Base-by-base conservation (phyloP, 2,797 vertebrate genomes). In the Sebastes miniatus region DNA sequence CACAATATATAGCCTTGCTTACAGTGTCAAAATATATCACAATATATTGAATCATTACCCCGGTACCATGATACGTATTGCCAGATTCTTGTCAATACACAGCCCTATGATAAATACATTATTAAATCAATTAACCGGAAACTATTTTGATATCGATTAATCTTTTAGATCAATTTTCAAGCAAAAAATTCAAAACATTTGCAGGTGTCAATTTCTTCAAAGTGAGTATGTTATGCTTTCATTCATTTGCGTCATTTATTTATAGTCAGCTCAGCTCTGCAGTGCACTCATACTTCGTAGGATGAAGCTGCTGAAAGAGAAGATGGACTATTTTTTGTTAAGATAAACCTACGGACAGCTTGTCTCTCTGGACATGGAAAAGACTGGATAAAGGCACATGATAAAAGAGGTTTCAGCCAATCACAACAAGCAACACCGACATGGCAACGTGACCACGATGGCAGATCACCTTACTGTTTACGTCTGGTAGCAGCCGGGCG, bases 261-360 rank as follows among this genome's bases (percentile, higher is more conserved):
- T 56, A 20, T 8, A 56, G n/a, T n/a, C 52, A 24, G 52, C 52
- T 56, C 52, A 56, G 52, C n/a, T 56, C 52, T 56, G 67, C 16
- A 25, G 14, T n/a, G 10, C 7, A 32, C 39, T 66, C n/a, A 31
- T 34, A 34, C 16, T 52, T 52, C 7, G 16, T 2, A 14, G 50
- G 12, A 24, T 8, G 9, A 27, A 61, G 16, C 24, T n/a, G 61
- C 31, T 65, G 39, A 72, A 61, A 69, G 18, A 81, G 36, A n/a
- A n/a, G n/a, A n/a, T n/a, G n/a, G n/a, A 54, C 20, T 72, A 10
- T 54, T 56, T 83, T 64, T 65, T 80, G 43, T 14, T n/a, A 73
- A n/a, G 14, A 74, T 1, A 56, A 63, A 65, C 25, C 13, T 18
- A 39, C 8, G 72, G 63, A 86, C 76, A 80, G 59, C n/a, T 25